These are phyloP conservation scores for Sceloporus tristichus DNA, from an alignment of 2,113 vertebrate genomes.

Conservation along the genomic window DNA sequence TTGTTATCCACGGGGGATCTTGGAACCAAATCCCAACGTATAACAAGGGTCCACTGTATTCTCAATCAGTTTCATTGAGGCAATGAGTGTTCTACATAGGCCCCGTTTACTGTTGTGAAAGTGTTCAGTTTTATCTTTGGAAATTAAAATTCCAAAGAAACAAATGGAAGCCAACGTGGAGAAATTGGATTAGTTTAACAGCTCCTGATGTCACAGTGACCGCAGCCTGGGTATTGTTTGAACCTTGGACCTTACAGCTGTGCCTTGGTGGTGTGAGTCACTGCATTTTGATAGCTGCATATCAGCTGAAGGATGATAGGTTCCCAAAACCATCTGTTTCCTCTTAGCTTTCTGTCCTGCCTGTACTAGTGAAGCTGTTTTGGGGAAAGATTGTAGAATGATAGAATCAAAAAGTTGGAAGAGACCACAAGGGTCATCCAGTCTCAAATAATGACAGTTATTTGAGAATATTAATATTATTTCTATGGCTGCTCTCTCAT, in stretches of 20 bases:
- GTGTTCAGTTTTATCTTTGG: background rate
- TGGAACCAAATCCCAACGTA: too few species aligned
- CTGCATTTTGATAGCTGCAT: background rate
- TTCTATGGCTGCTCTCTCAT: too few species aligned
- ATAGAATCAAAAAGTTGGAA: too few species aligned
- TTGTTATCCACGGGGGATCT: too few species aligned
- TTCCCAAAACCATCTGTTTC: background rate
- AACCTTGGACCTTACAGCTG: background rate
- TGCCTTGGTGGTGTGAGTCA: background rate
- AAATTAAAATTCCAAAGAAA: background rate
- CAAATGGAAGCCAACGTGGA: background rate
- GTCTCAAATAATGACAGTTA: too few species aligned
- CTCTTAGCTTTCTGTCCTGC: background rate
- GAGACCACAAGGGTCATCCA: too few species aligned
- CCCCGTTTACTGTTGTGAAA: background rate
- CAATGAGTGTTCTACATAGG: background rate
- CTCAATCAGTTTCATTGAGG: background rate
- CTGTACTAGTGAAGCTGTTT: background rate
- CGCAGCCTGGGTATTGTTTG: too few species aligned
- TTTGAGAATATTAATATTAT: background rate
- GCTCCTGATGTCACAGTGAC: background rate
- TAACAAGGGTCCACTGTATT: background rate
- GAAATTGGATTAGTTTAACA: background rate
- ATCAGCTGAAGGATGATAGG: background rate
- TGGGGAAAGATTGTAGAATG: too few species aligned